Base-by-base conservation (phyloP, 2,888 invertebrate genomes). In the Sipha maydis region DNA sequence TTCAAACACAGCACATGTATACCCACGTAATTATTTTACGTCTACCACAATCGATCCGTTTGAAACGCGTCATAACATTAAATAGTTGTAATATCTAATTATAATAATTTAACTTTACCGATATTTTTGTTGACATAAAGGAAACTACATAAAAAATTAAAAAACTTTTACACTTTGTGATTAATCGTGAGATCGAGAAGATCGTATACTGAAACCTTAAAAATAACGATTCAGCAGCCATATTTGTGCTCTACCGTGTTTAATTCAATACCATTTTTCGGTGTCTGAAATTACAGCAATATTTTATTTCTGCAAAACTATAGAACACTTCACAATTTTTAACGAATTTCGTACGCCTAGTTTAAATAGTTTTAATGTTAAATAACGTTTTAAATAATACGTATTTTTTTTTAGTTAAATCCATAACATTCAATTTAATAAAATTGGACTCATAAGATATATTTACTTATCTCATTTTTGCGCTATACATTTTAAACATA, bases 191-290 rank as follows among this genome's bases (percentile, higher is more conserved):
- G 38, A 71, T 31, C 56, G 25, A n/a, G 54, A n/a, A 75, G n/a
- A 61, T 38, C 54, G 21, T 19, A n/a, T 9, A 7, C n/a, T 11
- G 75, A 84, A 76, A 76, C 76, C 61, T 28, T 61, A 61, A 2
- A 61, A 54, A 67, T 73, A n/a, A 56, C 71, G 31, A 54, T 73
- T 73, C 73, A 17, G 83, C 83, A 83, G 82, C 83, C 83, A 73
- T 83, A 83, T 73, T 56, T 9, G 56, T 34, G 41, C 56, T 25
- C 31, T 21, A 19, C 28, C 5, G 3, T 48, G 73, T 73, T 73
- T 73, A 19, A 14, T 73, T 19, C 14, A 34, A 34, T 73, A 38
- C 34, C 7, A 4, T 41, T 41, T n/a, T 25, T 41, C 25, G 41
- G 76, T n/a, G 41, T 48, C 11, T n/a, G 14, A 76, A 48, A 76